These are phyloP conservation scores for Isaurus tuberculatus DNA, from an alignment of 92 coral and sea anemone species.

Conservation along the genomic window DNA sequence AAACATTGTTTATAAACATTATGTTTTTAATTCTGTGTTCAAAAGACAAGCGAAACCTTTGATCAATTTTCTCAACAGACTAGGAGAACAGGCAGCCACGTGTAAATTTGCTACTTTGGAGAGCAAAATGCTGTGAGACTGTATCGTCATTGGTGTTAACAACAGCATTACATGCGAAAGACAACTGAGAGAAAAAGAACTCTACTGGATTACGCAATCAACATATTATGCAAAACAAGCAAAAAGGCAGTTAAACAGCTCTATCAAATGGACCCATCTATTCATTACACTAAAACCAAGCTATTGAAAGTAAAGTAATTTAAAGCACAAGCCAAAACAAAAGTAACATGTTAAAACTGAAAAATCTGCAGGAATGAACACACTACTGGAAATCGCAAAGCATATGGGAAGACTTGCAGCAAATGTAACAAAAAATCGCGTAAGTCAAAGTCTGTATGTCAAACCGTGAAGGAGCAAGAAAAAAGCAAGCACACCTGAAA, in stretches of 20 bases:
- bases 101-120: constrained; percentile 62
- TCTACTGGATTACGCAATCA: constrained; percentile 45
- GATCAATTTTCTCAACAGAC: too few relatives aligned
- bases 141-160: constrained; percentile 50
- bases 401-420: too few relatives aligned
- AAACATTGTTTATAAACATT: constrained; percentile 66
- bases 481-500: neutral
- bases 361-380: too few relatives aligned
- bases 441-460: constrained; percentile 55
- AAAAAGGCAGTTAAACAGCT: constrained; percentile 36
- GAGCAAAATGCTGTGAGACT: constrained; percentile 55
- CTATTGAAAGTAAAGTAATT: too few relatives aligned
- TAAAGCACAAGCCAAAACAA: too few relatives aligned
- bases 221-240: too few relatives aligned
- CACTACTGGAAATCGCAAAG: too few relatives aligned
- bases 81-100: constrained; percentile 63
- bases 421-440: constrained; percentile 53
- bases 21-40: constrained; percentile 55
- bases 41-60: constrained; percentile 45
- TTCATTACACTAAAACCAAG: too few relatives aligned
- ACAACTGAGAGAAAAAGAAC: constrained; percentile 46
- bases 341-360: too few relatives aligned
- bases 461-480: neutral
- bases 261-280: too few relatives aligned
- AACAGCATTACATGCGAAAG: constrained; percentile 49